Conservation (phyloP, 2,113 vertebrate species). For the Carassius gibelio region DNA sequence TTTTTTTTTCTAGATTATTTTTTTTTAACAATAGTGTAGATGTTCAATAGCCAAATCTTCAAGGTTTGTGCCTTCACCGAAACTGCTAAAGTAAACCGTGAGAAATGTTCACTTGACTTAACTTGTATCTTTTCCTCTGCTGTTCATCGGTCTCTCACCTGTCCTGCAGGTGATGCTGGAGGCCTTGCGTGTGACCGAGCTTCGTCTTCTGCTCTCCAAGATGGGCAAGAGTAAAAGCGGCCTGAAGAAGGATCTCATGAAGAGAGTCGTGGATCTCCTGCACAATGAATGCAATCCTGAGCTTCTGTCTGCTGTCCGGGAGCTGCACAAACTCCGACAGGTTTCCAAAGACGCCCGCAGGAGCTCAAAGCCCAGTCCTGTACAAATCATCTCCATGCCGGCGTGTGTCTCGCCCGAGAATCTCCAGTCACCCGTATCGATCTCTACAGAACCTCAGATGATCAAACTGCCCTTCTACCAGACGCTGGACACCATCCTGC, state of each 20-base stretch:
- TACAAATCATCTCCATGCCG: slow-evolving; percentile 55
- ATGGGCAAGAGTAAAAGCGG: slow-evolving; percentile 86
- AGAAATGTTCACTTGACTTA: no score
- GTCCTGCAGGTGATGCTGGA: slow-evolving; percentile 83
- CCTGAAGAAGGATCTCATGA: slow-evolving; percentile 85
- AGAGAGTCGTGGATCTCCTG: slow-evolving; percentile 79
- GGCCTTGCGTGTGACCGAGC: slow-evolving; percentile 85
- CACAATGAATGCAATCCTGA: slow-evolving; percentile 83
- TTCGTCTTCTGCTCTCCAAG: slow-evolving; percentile 84
- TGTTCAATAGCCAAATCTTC: no score
- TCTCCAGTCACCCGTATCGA: slow-evolving; percentile 51
- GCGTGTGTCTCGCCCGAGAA: slow-evolving; percentile 79
- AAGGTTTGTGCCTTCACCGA: no score
- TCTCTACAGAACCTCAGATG: slow-evolving; percentile 70
- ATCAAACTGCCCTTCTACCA: slow-evolving; percentile 84
- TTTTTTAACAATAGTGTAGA: no score
- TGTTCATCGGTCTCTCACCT: not conserved
- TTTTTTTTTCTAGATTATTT: no score
- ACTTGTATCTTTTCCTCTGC: not conserved
- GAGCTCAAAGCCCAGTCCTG: slow-evolving; percentile 41
- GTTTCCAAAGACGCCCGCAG: slow-evolving; percentile 61
- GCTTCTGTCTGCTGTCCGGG: slow-evolving; percentile 83
- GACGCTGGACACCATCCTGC: slow-evolving; percentile 81
- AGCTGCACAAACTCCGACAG: slow-evolving; percentile 81
- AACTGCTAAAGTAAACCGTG: no score